Evolutionary conservation across 1,140 invertebrate species (phyloP).

Genomic region (Heliothis virescens): DNA sequence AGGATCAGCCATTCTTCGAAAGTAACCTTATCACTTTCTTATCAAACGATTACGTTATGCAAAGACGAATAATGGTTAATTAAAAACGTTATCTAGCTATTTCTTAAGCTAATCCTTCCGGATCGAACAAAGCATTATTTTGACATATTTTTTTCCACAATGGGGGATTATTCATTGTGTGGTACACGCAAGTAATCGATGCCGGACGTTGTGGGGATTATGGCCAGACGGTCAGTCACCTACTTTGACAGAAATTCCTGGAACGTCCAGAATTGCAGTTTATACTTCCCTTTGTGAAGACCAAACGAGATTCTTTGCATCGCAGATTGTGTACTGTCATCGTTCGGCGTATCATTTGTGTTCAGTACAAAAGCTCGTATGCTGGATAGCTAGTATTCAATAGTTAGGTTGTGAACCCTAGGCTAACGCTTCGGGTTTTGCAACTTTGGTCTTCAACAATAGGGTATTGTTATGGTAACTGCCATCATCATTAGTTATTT

Average conservation of each 20-base stretch:
- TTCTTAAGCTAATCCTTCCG: conserved; percentile 67
- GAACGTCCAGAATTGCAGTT: conserved; percentile 56
- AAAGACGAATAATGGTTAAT: conserved; percentile 40
- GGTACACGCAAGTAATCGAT: conserved; percentile 72
- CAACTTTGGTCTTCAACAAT: not conserved
- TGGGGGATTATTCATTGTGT: conserved; percentile 57
- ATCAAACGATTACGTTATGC: conserved; percentile 35
- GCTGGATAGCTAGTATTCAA: not conserved
- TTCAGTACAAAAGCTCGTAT: not conserved
- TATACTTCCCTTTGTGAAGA: conserved; percentile 25
- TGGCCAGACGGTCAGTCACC: conserved; percentile 53
- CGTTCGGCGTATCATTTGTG: not conserved
- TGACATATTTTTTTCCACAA: conserved; percentile 66
- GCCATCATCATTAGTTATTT: not conserved
- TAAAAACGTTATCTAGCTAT: conserved; percentile 30
- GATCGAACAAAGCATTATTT: conserved; percentile 66
- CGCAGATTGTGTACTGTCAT: conserved; percentile 9
- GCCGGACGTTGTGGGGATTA: conserved; percentile 69
- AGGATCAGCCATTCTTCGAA: conserved; percentile 13
- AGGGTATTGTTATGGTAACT: not conserved
- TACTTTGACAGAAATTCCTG: conserved; percentile 68
- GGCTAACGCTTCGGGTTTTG: conserved; percentile 1
- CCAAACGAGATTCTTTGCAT: conserved; percentile 2
- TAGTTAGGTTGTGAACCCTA: conserved; percentile 10
- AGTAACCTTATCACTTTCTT: conserved; percentile 7